Conservation (phyloP, 2,888 invertebrate genomes). For the Drosophila cyrtoloma region DNA sequence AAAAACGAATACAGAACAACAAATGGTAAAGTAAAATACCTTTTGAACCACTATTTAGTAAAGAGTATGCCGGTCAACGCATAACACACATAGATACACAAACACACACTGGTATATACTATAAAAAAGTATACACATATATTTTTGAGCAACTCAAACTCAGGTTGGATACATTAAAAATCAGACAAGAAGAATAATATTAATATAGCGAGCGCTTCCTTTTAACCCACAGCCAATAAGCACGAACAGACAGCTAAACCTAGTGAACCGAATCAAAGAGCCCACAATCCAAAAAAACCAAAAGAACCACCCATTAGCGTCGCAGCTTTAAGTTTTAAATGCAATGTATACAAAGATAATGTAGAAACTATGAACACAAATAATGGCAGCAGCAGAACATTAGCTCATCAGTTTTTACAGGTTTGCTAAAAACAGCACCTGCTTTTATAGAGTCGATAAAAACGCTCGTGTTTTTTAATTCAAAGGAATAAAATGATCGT, state of each 20-base stretch:
- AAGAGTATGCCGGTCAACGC: conserved; percentile 51
- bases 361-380: conserved; percentile 35
- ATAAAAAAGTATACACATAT: conserved; percentile 51
- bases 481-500: conserved; percentile 21
- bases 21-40: conserved; percentile 40
- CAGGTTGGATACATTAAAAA: conserved; percentile 81
- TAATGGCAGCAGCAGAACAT: conserved; percentile 17
- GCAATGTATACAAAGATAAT: conserved; percentile 47
- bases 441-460: conserved; percentile 47
- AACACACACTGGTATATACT: conserved; percentile 30
- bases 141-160: conserved; percentile 81
- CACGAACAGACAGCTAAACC: conserved; percentile 34
- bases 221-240: conserved; percentile 77
- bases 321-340: conserved; percentile 66
- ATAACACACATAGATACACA: conserved; percentile 37
- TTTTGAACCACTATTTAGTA: conserved; percentile 63
- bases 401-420: conserved; percentile 50
- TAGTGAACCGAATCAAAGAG: conserved; percentile 50
- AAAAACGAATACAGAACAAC: not conserved
- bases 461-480: conserved; percentile 40
- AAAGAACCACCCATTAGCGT: conserved; percentile 65
- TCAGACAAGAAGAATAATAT: conserved; percentile 75
- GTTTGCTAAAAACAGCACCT: conserved; percentile 38
- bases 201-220: conserved; percentile 77
- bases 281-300: conserved; percentile 37